Base-by-base conservation (phyloP, 30 jellyfish, hydroid and myxozoan genomes). In the Pseudorhiza aurosa region DNA sequence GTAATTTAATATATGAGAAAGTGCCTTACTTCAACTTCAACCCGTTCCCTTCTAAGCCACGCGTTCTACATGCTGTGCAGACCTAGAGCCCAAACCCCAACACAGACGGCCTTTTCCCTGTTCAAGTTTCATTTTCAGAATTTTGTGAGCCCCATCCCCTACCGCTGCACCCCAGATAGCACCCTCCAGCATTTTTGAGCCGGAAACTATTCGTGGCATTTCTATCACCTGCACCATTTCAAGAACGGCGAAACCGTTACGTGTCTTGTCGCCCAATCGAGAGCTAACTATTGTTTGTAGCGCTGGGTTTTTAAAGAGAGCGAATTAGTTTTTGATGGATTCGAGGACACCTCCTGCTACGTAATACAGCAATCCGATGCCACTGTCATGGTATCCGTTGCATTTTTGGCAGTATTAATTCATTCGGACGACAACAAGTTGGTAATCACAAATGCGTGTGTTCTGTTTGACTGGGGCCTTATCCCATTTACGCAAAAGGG, bases 401-500 rank as follows among this genome's bases (percentile, higher is more conserved):
- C 36, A 47, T 43, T 8, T 28, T 70, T 58, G 65, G 39, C 47
- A 14, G 57, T 58, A 78, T 75, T 75, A 68, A 58, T 57, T 70
- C n/a, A 15, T 8, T 58, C 72, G 5, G 85, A 33, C 28, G 28
- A 26, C 46, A 45, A 18, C 69, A 36, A 21, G 2, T 70, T 47
- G 50, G 17, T 49, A 72, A 69, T 43, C 42, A 28, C 33, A 69
- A 43, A 69, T 10, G 14, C 33, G 51, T 69, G 83, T 31, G 70
- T 22, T 26, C 45, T 51, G 49, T 51, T 73, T 53, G 49, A 58
- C 21, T 31, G 65, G 65, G 25, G 9, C 45, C 45, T 73, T 29
- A 73, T 75, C 75, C 58, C 58, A 55, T 58, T 75, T 57, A 43
- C 71, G 31, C 43, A 21, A 27, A 75, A 58, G 75, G 39, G 44